Evolutionary conservation across 1,140 invertebrate species (phyloP).

Genomic region (Elysia chlorotica): DNA sequence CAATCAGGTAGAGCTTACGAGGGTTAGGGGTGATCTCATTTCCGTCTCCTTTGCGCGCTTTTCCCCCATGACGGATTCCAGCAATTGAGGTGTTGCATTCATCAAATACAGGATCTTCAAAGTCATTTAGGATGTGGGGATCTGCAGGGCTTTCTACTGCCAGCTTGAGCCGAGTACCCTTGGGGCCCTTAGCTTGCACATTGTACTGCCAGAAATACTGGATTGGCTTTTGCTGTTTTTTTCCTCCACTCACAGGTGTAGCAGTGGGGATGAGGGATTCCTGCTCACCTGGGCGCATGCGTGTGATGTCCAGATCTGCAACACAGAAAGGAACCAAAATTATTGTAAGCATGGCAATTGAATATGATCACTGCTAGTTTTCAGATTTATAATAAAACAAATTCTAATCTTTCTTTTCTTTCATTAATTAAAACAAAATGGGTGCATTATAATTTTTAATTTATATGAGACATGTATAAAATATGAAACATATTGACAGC

Average conservation of each 20-base stretch:
- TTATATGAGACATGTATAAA: too few relatives aligned
- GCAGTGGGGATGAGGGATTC: slow-evolving; percentile 70
- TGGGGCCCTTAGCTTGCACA: slow-evolving; percentile 96
- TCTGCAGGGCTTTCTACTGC: slow-evolving; percentile 74
- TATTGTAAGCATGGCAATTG: not conserved
- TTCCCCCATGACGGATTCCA: slow-evolving; percentile 72
- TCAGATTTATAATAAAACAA: too few relatives aligned
- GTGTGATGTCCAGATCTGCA: slow-evolving; percentile 26
- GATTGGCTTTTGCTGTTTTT: slow-evolving; percentile 53
- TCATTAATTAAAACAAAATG: too few relatives aligned
- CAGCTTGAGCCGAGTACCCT: slow-evolving; percentile 66
- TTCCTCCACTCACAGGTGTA: too few relatives aligned
- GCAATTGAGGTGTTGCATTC: slow-evolving; percentile 33
- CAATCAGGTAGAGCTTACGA: slow-evolving; percentile 86
- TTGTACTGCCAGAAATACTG: slow-evolving; percentile 98
- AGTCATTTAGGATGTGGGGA: slow-evolving; percentile 84
- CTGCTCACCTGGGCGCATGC: slow-evolving; percentile 19
- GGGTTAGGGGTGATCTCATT: slow-evolving; percentile 97
- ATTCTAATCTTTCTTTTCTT: not conserved
- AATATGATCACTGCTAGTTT: too few relatives aligned
- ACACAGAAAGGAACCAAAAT: slow-evolving; percentile 15
- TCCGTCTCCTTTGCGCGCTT: slow-evolving; percentile 95
- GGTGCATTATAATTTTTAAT: too few relatives aligned
- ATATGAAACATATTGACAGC: too few relatives aligned
- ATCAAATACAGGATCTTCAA: slow-evolving; percentile 62